Conservation (phyloP, 2,888 invertebrate genomes). For the Megamerina dolium region DNA sequence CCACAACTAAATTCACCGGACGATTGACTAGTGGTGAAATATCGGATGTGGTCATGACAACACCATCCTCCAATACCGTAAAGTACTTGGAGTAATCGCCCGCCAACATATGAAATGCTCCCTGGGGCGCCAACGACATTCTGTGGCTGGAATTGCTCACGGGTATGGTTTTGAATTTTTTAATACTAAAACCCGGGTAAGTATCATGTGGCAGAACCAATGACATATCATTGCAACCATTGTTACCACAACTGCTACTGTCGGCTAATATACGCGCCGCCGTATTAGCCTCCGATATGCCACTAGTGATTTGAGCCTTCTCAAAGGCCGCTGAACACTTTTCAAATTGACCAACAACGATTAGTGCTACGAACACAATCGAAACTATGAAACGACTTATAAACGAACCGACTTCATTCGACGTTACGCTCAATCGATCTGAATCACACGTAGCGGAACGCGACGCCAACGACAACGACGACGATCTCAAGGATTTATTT, state of each 20-base stretch:
- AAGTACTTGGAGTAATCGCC: constrained; percentile 80
- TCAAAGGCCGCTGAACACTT: constrained; percentile 15
- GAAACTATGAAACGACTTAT: constrained; percentile 11
- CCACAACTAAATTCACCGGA: constrained; percentile 72
- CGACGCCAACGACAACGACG: constrained; percentile 4
- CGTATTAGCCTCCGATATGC: constrained; percentile 37
- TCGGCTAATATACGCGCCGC: constrained; percentile 40
- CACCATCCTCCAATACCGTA: constrained; percentile 78
- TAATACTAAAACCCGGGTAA: constrained; percentile 82
- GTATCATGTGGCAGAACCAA: constrained; percentile 80
- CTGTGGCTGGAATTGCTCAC: constrained; percentile 21
- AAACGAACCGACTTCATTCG: constrained; percentile 8
- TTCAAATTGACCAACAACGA: constrained; percentile 21
- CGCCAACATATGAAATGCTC: constrained; percentile 63
- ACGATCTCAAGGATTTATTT: constrained; percentile 11
- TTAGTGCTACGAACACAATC: constrained; percentile 19
- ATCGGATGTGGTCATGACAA: constrained; percentile 86
- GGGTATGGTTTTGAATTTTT: constrained; percentile 60
- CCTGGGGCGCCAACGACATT: constrained; percentile 17
- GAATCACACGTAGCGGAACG: not conserved
- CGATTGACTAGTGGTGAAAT: constrained; percentile 73
- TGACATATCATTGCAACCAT: constrained; percentile 41
- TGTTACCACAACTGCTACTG: constrained; percentile 18
- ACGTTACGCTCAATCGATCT: not conserved
- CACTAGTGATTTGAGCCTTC: constrained; percentile 17